These are phyloP conservation scores for Noctua comes DNA, from an alignment of 2,888 invertebrate genomes.

Conservation along the genomic window DNA sequence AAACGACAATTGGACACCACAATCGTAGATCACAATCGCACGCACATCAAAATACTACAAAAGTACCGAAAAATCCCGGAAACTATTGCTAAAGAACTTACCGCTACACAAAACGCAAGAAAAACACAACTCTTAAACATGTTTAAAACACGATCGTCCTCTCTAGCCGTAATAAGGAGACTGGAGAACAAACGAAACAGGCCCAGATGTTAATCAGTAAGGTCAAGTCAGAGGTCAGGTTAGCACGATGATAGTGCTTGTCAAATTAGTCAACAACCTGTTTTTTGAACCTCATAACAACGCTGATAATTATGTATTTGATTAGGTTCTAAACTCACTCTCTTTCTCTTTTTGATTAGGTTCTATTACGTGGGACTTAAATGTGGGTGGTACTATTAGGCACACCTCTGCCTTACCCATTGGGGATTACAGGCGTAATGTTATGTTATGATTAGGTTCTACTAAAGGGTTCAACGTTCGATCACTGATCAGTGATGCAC, in stretches of 20 bases:
- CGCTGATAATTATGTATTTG: not conserved
- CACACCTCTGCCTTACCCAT: too few species aligned
- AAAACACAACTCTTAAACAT: conserved; percentile 52
- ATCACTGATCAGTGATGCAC: not conserved
- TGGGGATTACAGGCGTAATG: too few species aligned
- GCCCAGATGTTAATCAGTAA: conserved; percentile 28
- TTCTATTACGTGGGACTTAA: too few species aligned
- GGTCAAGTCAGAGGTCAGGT: conserved; percentile 46
- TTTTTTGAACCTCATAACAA: conserved; percentile 17
- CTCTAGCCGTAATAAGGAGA: conserved; percentile 5
- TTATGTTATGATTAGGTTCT: not conserved
- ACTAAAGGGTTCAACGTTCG: not conserved
- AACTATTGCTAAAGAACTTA: conserved; percentile 20
- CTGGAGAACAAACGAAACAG: conserved; percentile 34
- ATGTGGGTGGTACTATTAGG: too few species aligned
- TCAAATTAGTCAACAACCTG: conserved; percentile 28
- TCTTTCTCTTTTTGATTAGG: too few species aligned
- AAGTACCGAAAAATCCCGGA: not conserved
- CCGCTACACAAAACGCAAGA: conserved; percentile 32
- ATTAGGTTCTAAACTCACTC: too few species aligned
- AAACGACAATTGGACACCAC: not conserved
- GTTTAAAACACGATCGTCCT: conserved; percentile 24
- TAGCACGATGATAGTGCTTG: conserved; percentile 9
- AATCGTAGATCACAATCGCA: not conserved
- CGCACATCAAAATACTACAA: not conserved